Conservation (phyloP, 2,797 vertebrate genomes). For the Sebastes diaconus region DNA sequence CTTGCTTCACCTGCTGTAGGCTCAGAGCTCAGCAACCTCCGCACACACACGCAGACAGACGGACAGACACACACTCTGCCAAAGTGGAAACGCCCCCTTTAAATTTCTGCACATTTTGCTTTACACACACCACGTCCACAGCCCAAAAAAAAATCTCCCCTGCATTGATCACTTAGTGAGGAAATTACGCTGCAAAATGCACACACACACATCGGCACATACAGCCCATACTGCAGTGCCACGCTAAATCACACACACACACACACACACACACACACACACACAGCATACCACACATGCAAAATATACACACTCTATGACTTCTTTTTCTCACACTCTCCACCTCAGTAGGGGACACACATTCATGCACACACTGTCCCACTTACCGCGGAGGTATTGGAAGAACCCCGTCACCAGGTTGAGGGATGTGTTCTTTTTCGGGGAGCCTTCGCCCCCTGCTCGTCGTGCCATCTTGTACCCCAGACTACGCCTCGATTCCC, state of each 20-base stretch:
- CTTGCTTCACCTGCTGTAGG: slow-evolving; percentile 58
- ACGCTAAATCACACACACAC: neutral
- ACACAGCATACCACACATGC: slow-evolving; percentile 11
- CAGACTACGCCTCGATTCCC: slow-evolving; percentile 43
- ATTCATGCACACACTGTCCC: slow-evolving; percentile 47
- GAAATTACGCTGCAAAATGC: slow-evolving; percentile 45
- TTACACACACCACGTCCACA: slow-evolving; percentile 24
- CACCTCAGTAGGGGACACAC: slow-evolving; percentile 15
- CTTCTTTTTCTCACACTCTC: slow-evolving; percentile 17
- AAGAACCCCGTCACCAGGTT: slow-evolving; percentile 86
- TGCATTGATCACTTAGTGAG: slow-evolving; percentile 32
- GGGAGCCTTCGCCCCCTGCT: slow-evolving; percentile 72
- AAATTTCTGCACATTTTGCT: slow-evolving; percentile 9
- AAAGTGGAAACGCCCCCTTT: slow-evolving; percentile 57
- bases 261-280: neutral
- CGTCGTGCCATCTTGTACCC: slow-evolving; percentile 71
- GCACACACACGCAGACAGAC: slow-evolving; percentile 5
- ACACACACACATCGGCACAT: slow-evolving; percentile 26
- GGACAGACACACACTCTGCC: slow-evolving; percentile 12
- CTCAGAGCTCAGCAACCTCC: slow-evolving; percentile 42
- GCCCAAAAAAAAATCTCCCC: slow-evolving; percentile 17
- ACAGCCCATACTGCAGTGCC: slow-evolving; percentile 54
- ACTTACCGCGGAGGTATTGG: slow-evolving; percentile 89
- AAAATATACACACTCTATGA: slow-evolving; percentile 30
- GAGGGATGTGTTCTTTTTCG: slow-evolving; percentile 81